Conservation (phyloP, 2,113 vertebrate genomes). For the Gymnobelideus leadbeateri region DNA sequence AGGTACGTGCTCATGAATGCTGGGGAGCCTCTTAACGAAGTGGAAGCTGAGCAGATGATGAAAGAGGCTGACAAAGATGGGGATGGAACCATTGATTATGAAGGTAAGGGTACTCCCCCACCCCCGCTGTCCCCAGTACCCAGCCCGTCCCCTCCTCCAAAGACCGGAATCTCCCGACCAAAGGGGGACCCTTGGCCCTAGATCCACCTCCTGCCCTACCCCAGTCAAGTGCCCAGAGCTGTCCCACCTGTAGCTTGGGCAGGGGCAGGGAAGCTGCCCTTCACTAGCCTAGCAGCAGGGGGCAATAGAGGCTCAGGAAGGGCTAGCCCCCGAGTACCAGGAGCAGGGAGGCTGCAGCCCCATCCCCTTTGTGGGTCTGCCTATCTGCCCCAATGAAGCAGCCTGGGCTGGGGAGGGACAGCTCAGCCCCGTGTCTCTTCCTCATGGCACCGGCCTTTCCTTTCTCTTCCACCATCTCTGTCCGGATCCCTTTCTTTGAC, state of each 20-base stretch:
- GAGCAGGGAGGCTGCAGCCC: not conserved
- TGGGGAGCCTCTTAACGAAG: conserved; percentile 81
- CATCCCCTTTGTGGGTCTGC: not conserved
- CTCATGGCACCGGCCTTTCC: not conserved
- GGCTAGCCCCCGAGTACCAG: fast-evolving
- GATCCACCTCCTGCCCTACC: not conserved
- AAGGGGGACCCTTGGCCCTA: not conserved
- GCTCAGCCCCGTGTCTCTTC: not conserved
- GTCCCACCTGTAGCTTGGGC: not conserved
- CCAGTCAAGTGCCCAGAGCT: not conserved
- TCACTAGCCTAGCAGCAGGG: not conserved
- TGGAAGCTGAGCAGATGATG: conserved; percentile 85
- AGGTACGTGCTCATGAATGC: conserved; percentile 84
- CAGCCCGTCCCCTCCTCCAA: not conserved
- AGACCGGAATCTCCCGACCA: not conserved
- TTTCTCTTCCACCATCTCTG: not conserved
- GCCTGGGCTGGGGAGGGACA: not conserved
- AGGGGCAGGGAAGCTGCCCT: not conserved
- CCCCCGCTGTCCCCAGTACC: not conserved
- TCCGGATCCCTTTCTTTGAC: not conserved
- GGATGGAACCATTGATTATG: conserved; percentile 82
- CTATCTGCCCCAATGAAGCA: not conserved
- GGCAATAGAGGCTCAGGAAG: not conserved
- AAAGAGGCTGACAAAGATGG: conserved; percentile 84
- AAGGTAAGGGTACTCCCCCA: conserved; percentile 72